phyloP scores from a whole-genome alignment of 35 echinoderm and acorn worm genomes.

The Antedon bifida region DNA sequence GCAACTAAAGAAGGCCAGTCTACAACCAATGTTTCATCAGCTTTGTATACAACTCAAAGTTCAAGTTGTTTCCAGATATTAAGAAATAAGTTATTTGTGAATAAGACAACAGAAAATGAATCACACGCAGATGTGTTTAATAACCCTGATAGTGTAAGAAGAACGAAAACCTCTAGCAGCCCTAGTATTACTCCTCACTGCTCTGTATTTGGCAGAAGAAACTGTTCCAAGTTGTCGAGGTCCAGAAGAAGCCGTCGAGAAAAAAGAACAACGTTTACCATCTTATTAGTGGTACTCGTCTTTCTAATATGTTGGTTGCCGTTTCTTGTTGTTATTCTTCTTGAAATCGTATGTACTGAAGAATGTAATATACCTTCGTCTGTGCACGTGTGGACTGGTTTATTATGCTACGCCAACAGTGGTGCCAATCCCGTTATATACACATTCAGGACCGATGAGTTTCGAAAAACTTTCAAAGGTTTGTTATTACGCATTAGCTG shows the following conservation, averaged over 20 bases:
- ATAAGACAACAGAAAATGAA: too few relatives aligned
- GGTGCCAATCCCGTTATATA: not conserved
- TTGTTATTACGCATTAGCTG: not conserved
- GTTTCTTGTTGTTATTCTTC: not conserved
- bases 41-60: too few relatives aligned
- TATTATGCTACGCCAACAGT: not conserved
- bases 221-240: not conserved
- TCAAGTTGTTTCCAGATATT: too few relatives aligned
- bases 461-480: not conserved
- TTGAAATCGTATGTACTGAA: not conserved
- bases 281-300: conserved; percentile 52
- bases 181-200: too few relatives aligned
- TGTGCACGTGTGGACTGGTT: not conserved
- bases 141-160: too few relatives aligned
- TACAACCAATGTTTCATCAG: not conserved
- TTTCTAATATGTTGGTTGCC: conserved; percentile 38
- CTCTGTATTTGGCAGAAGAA: too few relatives aligned
- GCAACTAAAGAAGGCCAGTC: too few relatives aligned
- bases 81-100: too few relatives aligned
- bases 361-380: not conserved
- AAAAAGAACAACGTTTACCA: conserved; percentile 36
- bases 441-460: not conserved
- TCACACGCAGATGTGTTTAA: too few relatives aligned
- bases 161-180: too few relatives aligned
- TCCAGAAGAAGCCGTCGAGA: conserved; percentile 25